phyloP scores from a whole-genome alignment of 2,113 vertebrate species.

The Pithys albifrons region DNA sequence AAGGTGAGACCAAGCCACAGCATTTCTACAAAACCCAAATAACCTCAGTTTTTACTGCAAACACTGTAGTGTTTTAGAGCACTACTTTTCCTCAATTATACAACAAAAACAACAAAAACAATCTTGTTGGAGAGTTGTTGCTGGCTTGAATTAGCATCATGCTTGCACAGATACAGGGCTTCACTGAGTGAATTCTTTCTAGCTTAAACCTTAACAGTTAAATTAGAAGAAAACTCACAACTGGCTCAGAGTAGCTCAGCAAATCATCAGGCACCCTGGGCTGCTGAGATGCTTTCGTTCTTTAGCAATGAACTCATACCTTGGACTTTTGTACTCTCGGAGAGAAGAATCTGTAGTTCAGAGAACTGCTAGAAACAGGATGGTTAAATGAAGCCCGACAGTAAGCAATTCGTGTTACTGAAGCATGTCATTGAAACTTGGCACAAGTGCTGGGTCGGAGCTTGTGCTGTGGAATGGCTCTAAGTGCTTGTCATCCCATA shows the following conservation, averaged over 20 bases:
- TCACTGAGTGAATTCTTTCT: background rate
- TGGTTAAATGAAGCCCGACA: conserved; percentile 54
- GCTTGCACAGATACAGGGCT: background rate
- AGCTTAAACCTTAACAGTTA: conserved; percentile 31
- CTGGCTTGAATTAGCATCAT: background rate
- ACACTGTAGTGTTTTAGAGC: background rate
- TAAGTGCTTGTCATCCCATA: conserved; percentile 59
- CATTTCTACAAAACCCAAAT: background rate
- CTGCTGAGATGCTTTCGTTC: conserved; percentile 57
- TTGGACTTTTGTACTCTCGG: conserved; percentile 44
- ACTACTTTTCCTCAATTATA: background rate
- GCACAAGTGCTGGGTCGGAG: background rate
- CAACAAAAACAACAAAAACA: background rate
- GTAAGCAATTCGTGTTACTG: conserved; percentile 48
- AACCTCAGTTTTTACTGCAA: conserved; percentile 27
- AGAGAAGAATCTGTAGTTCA: conserved; percentile 51
- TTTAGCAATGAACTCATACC: conserved; percentile 67
- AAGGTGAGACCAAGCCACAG: conserved; percentile 31
- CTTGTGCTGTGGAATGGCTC: conserved; percentile 49
- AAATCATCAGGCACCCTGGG: conserved; percentile 45
- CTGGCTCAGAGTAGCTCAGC: conserved; percentile 21
- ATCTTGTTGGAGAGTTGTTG: background rate
- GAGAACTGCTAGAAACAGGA: conserved; percentile 6
- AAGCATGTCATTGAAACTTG: conserved; percentile 36
- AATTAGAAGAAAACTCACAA: conserved; percentile 35